phyloP scores from a whole-genome alignment of 2,113 vertebrate genomes.

The Sander lucioperca region DNA sequence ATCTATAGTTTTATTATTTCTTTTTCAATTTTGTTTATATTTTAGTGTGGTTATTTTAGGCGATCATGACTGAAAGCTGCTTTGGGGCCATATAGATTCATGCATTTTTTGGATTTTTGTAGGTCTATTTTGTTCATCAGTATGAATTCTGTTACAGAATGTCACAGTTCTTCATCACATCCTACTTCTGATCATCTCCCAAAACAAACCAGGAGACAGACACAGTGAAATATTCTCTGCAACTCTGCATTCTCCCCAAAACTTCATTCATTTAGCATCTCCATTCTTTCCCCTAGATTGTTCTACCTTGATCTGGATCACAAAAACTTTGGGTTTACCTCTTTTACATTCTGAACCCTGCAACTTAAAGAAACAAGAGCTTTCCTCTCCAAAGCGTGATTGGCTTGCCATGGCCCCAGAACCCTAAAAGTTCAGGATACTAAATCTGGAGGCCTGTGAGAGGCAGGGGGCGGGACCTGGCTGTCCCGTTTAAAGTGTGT shows the following conservation, averaged over 20 bases:
- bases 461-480: conserved; percentile 80
- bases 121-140: background rate
- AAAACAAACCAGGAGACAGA: background rate
- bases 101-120: background rate
- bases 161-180: background rate
- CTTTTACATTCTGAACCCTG: conserved; percentile 17
- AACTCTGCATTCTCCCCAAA: background rate
- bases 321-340: conserved; percentile 3
- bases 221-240: background rate
- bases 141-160: background rate
- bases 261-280: background rate
- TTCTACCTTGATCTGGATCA: background rate
- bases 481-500: conserved; percentile 84
- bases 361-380: conserved; percentile 37
- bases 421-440: conserved; percentile 88
- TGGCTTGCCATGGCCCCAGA: conserved; percentile 75
- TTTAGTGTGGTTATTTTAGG: background rate
- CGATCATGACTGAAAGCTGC: background rate
- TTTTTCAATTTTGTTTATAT: background rate
- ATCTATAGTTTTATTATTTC: background rate
- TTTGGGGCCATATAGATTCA: background rate
- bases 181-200: background rate
- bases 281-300: background rate
- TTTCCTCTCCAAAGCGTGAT: conserved; percentile 76
- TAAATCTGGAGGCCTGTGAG: conserved; percentile 85